Conservation (phyloP, 2,888 invertebrate species). For the Malthinus flaveolus region DNA sequence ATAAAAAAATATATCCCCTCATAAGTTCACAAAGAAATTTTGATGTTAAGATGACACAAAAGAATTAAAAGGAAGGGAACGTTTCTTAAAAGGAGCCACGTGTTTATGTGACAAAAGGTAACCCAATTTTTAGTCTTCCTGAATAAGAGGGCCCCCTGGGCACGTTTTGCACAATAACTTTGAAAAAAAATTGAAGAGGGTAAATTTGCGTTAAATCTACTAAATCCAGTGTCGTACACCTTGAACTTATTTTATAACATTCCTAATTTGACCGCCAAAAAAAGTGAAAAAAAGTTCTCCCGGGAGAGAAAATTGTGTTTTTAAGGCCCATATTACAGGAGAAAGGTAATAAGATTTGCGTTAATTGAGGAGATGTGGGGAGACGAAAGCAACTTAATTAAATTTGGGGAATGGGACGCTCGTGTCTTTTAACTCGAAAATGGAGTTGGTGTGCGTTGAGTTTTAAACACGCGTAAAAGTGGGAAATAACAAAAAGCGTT, state of each 20-base stretch:
- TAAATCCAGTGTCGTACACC: background rate
- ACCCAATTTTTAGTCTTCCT: conserved; percentile 22
- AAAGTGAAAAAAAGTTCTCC: no score
- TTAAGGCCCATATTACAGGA: no score
- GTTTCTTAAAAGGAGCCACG: conserved; percentile 26
- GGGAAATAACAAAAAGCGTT: conserved; percentile 16
- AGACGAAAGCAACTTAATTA: no score
- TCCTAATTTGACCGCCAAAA: no score
- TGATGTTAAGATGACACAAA: conserved; percentile 10
- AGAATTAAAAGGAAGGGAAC: conserved; percentile 2
- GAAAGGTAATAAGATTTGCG: no score
- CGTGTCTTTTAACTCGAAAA: background rate
- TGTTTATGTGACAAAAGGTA: conserved; percentile 18
- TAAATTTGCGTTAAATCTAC: conserved; percentile 9
- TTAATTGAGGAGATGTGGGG: no score
- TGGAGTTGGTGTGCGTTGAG: conserved; percentile 6
- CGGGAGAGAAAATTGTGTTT: no score
- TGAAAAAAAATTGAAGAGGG: conserved; percentile 17
- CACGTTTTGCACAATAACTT: conserved; percentile 27
- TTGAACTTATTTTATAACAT: no score
- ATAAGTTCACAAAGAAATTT: conserved; percentile 10
- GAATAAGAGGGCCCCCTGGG: conserved; percentile 20
- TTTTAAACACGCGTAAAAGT: conserved; percentile 22
- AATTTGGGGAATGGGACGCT: no score
- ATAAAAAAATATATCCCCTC: background rate